Base-by-base conservation (phyloP, 2,113 vertebrate genomes). In the Lasiurus cinereus region DNA sequence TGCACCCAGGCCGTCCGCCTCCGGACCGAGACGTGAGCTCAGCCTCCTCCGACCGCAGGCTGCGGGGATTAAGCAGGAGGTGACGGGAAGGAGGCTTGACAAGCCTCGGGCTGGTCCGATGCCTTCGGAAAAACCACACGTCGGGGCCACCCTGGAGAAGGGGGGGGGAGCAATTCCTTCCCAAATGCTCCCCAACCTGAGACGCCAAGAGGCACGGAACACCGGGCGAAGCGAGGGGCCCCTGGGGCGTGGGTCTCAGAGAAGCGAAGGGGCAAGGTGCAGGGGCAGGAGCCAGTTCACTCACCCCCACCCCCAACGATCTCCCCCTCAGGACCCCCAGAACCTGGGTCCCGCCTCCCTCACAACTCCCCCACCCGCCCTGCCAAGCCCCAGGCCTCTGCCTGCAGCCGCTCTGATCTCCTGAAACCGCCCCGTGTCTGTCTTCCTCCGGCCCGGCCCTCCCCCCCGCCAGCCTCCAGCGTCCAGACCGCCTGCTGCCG, bases 1-100 rank as follows among this genome's bases (percentile, higher is more conserved):
- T 0, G 50, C 54, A 50, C 27, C 11, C 46, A 66, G 16, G 18
- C 16, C 24, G 13, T 1, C 24, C 1, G 36, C 21, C n/a, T 24
- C 10, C 19, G 13, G 73, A 54, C 31, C 43, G 19, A 82, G 88
- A 56, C 0, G 0, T 0, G 0, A 4, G 15, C 24, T 8, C 0
- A 0, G 36, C 82, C 24, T 4, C 70, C 24, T 18, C 3, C n/a
- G 14, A 10, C 15, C 22, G 11, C 48, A 54, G 74, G 6, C 3
- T 0, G 0, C 0, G 9, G 7, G 7, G 1, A 4, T 24, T 4
- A 3, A 24, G 48, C 5, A 56, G 27, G 46, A 21, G 6, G 5
- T 8, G 36, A 31, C 0, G 4, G 11, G 29, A 48, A 24, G 31
- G 12, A n/a, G 72, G 27, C 48, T 16, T n/a, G 11, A 52, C 80